A percentile compares a stretch with the other conserved stretches of the same genome.
These are phyloP conservation scores for Acleris emargana DNA, from an alignment of 2,888 invertebrate species.

Conservation along the genomic window DNA sequence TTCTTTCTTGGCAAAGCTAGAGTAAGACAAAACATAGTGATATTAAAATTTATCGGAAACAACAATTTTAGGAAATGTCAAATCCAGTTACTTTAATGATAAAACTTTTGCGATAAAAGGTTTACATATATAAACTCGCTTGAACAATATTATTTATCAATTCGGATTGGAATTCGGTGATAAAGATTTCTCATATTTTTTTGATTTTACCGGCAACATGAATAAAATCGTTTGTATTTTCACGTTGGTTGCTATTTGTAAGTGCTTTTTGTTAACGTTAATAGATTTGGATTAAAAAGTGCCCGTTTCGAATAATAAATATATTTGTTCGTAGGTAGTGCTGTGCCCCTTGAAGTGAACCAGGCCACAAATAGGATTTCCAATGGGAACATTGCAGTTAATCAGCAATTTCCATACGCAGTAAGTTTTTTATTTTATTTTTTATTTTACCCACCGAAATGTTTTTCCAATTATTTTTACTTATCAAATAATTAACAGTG, in stretches of 20 bases:
- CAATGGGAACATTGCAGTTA: constrained; percentile 11
- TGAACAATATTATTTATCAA: background rate
- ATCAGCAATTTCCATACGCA: constrained; percentile 27
- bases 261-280: background rate
- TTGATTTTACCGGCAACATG: constrained; percentile 2
- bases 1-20: too few species aligned
- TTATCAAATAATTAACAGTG: too few species aligned
- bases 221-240: constrained; percentile 10
- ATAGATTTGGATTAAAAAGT: background rate
- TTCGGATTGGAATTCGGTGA: background rate
- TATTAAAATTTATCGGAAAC: too few species aligned
- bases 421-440: constrained; percentile 9
- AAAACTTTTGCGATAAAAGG: constrained; percentile 18
- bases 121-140: constrained; percentile 14
- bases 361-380: constrained; percentile 23
- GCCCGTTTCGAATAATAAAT: too few species aligned
- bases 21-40: too few species aligned
- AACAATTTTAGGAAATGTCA: too few species aligned
- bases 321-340: constrained; percentile 21
- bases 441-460: background rate
- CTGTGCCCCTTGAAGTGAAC: constrained; percentile 20
- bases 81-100: background rate
- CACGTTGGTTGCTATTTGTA: constrained; percentile 22
- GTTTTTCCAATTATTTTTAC: background rate
- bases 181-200: background rate